These are phyloP conservation scores for Rhipidura dahli DNA, from an alignment of 2,113 vertebrate genomes.

Conservation along the genomic window DNA sequence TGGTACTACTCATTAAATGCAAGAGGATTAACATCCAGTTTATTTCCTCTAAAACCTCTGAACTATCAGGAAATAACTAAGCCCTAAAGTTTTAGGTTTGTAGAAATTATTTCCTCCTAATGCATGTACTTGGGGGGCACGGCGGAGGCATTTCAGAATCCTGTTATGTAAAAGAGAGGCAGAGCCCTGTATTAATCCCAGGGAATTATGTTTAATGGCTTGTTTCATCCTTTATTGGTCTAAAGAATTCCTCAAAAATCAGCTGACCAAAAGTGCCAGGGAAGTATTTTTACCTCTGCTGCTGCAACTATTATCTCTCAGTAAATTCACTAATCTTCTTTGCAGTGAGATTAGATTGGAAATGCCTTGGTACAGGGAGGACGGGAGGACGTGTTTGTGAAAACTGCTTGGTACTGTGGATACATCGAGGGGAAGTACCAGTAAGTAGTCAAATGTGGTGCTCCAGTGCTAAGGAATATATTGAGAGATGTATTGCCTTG, in stretches of 20 bases:
- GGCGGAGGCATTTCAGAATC: slow-evolving; percentile 2
- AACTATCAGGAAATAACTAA: slow-evolving; percentile 61
- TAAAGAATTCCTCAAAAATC: slow-evolving; percentile 43
- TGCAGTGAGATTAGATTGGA: slow-evolving; percentile 18
- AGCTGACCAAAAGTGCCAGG: background rate
- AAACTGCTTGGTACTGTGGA: background rate
- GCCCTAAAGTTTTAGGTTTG: slow-evolving; percentile 53
- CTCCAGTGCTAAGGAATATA: background rate
- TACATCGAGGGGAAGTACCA: background rate
- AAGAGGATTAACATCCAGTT: slow-evolving; percentile 59
- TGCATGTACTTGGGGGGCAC: background rate
- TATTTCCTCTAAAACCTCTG: slow-evolving; percentile 54
- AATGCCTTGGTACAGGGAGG: background rate
- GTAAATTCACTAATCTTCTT: slow-evolving; percentile 49
- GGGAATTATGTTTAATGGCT: slow-evolving; percentile 40
- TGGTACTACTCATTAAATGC: slow-evolving; percentile 11
- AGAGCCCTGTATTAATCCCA: background rate
- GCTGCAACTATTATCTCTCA: background rate
- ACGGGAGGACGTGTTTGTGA: background rate
- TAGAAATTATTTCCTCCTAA: slow-evolving; percentile 49
- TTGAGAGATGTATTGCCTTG: background rate
- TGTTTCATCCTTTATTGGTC: slow-evolving; percentile 33
- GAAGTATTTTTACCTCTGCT: slow-evolving; percentile 31
- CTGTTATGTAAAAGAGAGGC: slow-evolving; percentile 42
- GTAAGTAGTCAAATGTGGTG: no score